phyloP scores from a whole-genome alignment of 2,113 vertebrate genomes.

The Cyanoderma ruficeps region DNA sequence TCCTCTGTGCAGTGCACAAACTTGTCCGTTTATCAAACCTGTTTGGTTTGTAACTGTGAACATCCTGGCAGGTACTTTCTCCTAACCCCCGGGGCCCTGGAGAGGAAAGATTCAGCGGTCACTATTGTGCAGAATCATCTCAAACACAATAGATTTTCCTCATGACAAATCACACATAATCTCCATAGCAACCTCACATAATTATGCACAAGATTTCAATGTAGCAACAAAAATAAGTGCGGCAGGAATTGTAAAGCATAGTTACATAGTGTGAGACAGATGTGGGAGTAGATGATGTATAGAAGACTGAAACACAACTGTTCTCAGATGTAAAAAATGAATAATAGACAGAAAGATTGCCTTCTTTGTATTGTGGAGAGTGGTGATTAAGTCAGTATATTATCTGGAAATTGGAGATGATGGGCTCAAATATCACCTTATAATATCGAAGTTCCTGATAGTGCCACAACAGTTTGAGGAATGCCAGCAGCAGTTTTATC shows the following conservation, averaged over 20 bases:
- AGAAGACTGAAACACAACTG: conserved; percentile 29
- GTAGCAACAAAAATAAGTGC: conserved; percentile 55
- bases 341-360: conserved; percentile 27
- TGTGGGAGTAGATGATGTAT: conserved; percentile 45
- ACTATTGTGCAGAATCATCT: conserved; percentile 64
- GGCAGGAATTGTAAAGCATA: conserved; percentile 44
- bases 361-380: conserved; percentile 28
- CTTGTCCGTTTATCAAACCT: conserved; percentile 8
- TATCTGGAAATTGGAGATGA: conserved; percentile 31
- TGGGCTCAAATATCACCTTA: not conserved
- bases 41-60: conserved; percentile 30
- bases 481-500: conserved; percentile 12
- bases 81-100: not conserved
- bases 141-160: conserved; percentile 72
- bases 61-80: conserved; percentile 35
- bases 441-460: conserved; percentile 2
- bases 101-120: conserved; percentile 32
- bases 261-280: conserved; percentile 26
- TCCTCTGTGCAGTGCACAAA: not conserved
- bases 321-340: conserved; percentile 38
- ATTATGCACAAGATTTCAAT: conserved; percentile 70
- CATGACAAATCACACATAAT: conserved; percentile 73
- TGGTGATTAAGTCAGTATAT: conserved; percentile 21
- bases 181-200: conserved; percentile 75
- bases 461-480: not conserved